Evolutionary conservation across 1,140 invertebrate species (phyloP).

Genomic region (Aphelenchoides fujianensis): DNA sequence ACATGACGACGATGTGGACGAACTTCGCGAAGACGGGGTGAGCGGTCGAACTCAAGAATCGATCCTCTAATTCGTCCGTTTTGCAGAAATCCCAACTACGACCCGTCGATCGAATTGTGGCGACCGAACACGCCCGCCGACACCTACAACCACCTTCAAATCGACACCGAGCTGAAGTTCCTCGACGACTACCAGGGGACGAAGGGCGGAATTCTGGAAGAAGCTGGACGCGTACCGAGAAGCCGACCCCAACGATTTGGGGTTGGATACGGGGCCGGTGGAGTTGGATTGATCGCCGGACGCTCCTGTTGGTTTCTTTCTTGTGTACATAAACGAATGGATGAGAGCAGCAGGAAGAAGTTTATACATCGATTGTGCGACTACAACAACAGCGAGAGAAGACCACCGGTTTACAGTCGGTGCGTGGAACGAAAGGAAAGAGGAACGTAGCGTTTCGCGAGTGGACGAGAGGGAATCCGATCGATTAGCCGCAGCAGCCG

Average conservation of each 20-base stretch:
- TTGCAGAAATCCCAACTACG: slow-evolving; percentile 23
- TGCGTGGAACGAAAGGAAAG: too few relatives aligned
- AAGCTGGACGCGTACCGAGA: slow-evolving; percentile 19
- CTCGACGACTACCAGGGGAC: slow-evolving; percentile 30
- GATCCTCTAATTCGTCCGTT: slow-evolving; percentile 18
- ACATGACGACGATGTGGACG: slow-evolving; percentile 41
- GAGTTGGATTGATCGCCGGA: slow-evolving; percentile 2
- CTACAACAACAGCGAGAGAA: too few relatives aligned
- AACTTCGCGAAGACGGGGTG: slow-evolving; percentile 49
- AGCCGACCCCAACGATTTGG: background rate
- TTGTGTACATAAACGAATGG: too few relatives aligned
- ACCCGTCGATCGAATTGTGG: slow-evolving; percentile 21
- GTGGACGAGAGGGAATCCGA: too few relatives aligned
- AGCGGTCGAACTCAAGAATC: slow-evolving; percentile 6
- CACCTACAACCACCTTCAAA: slow-evolving; percentile 34
- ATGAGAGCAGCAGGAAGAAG: too few relatives aligned
- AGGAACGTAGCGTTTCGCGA: too few relatives aligned
- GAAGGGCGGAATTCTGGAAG: slow-evolving; percentile 35
- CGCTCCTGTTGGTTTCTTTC: too few relatives aligned
- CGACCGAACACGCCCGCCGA: slow-evolving; percentile 22
- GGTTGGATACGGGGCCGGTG: background rate
- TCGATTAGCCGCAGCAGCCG: background rate
- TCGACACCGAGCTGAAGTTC: slow-evolving; percentile 30
- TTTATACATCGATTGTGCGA: too few relatives aligned
- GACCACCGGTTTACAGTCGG: too few relatives aligned